Percentiles rank a stretch among this genome's conserved stretches.
Conservation (phyloP, 2,888 invertebrate genomes). For the Acleris laterana region DNA sequence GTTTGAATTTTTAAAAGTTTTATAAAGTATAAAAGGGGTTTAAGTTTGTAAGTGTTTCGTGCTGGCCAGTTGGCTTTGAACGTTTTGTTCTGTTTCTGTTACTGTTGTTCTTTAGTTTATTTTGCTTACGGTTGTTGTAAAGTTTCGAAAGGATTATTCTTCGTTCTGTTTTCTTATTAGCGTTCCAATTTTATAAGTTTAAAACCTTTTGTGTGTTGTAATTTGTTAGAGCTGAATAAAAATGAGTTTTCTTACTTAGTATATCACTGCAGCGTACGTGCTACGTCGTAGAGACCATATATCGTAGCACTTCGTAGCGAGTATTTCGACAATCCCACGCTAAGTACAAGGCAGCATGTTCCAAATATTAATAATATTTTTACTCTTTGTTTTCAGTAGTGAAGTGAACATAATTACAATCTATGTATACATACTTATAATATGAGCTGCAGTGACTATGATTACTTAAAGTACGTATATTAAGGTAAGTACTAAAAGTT, state of each 20-base stretch:
- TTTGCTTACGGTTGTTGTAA: slow-evolving; percentile 1
- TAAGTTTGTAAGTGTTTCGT: slow-evolving; percentile 6
- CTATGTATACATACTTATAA: too few relatives aligned
- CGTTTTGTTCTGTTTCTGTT: slow-evolving; percentile 11
- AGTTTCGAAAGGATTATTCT: slow-evolving; percentile 2
- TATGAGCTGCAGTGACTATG: too few relatives aligned
- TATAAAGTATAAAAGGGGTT: slow-evolving; percentile 10
- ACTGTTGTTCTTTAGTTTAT: slow-evolving; percentile 16
- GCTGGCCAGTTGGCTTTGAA: slow-evolving; percentile 10
- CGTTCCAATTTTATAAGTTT: not conserved
- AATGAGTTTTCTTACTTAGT: not conserved
- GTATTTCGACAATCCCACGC: not conserved
- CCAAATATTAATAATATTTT: too few relatives aligned
- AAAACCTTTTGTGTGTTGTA: not conserved
- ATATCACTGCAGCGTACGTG: not conserved
- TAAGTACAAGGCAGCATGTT: too few relatives aligned
- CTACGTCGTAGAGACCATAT: not conserved
- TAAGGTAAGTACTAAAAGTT: too few relatives aligned
- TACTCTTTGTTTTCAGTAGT: too few relatives aligned
- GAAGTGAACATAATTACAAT: too few relatives aligned
- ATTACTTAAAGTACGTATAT: too few relatives aligned
- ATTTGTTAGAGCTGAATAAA: not conserved
- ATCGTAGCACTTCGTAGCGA: not conserved
- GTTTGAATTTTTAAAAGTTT: slow-evolving; percentile 10
- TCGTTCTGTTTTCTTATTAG: not conserved